Conservation (phyloP, 1,140 invertebrate genomes). For the Trichoplusia ni region DNA sequence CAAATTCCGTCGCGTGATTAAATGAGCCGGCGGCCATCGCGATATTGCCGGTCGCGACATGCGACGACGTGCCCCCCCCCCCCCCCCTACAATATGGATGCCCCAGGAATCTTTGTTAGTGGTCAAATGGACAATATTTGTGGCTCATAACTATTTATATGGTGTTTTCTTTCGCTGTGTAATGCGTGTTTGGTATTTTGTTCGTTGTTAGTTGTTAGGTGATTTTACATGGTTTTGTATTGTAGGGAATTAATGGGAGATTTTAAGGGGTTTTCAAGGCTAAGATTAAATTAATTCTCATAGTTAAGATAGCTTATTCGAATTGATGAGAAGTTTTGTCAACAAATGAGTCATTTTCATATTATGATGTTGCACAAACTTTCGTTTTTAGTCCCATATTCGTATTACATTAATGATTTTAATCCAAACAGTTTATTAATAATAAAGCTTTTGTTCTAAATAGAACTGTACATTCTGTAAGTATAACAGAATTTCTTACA, state of each 20-base stretch:
- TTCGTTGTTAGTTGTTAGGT: neutral
- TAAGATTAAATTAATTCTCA: too few relatives aligned
- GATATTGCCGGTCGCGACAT: conserved; percentile 65
- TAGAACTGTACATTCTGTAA: too few relatives aligned
- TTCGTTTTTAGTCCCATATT: too few relatives aligned
- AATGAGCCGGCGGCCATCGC: conserved; percentile 73
- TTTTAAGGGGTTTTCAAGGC: too few relatives aligned
- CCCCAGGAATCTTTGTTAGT: conserved; percentile 29
- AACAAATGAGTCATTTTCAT: too few relatives aligned
- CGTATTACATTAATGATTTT: too few relatives aligned
- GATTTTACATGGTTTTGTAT: neutral
- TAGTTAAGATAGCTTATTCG: too few relatives aligned
- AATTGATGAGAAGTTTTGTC: too few relatives aligned
- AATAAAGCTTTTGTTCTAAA: too few relatives aligned
- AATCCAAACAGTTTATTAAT: too few relatives aligned
- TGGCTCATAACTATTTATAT: conserved; percentile 28
- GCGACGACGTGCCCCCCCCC: conserved; percentile 32
- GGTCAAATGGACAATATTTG: conserved; percentile 32
- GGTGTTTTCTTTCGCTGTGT: conserved; percentile 13
- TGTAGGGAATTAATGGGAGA: neutral
- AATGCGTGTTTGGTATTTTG: neutral
- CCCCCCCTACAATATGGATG: conserved; percentile 13
- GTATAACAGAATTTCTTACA: too few relatives aligned
- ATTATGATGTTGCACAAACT: too few relatives aligned
- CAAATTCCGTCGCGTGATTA: conserved; percentile 75